phyloP scores from a whole-genome alignment of 2,113 vertebrate genomes.

The Leucoraja erinaceus region DNA sequence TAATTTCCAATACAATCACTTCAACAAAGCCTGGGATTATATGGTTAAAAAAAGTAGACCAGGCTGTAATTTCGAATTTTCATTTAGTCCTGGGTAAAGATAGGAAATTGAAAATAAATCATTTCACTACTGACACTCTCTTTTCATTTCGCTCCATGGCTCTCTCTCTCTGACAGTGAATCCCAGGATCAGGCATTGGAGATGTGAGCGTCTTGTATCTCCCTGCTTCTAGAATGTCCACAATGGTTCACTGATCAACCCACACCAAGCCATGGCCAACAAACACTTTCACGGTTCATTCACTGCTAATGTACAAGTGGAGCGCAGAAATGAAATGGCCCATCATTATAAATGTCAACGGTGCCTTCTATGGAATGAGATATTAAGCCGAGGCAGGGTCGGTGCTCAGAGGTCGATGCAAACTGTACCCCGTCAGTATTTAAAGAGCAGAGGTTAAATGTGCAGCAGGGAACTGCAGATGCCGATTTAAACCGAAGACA shows the following conservation, averaged over 20 bases:
- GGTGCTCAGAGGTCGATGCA: not conserved
- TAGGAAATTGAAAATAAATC: constrained; percentile 37
- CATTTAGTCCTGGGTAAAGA: constrained; percentile 33
- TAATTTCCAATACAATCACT: constrained; percentile 27
- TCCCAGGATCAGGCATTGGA: not conserved
- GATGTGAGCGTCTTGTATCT: not conserved
- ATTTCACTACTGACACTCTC: constrained; percentile 22
- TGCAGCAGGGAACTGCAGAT: too few species aligned
- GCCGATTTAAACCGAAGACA: too few species aligned
- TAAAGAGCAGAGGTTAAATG: not conserved
- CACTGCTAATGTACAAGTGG: not conserved
- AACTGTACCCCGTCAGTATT: not conserved
- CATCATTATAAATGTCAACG: not conserved
- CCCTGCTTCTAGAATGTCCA: not conserved
- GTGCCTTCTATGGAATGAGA: not conserved
- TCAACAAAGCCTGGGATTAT: constrained; percentile 18
- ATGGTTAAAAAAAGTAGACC: not conserved
- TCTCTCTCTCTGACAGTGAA: not conserved
- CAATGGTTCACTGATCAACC: not conserved
- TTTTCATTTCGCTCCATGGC: not conserved
- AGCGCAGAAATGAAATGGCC: not conserved
- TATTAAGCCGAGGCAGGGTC: not conserved
- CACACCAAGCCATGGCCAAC: not conserved
- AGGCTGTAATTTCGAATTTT: constrained; percentile 25
- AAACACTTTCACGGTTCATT: not conserved